Conservation (phyloP, 2,113 vertebrate genomes). For the Onychostoma macrolepis region DNA sequence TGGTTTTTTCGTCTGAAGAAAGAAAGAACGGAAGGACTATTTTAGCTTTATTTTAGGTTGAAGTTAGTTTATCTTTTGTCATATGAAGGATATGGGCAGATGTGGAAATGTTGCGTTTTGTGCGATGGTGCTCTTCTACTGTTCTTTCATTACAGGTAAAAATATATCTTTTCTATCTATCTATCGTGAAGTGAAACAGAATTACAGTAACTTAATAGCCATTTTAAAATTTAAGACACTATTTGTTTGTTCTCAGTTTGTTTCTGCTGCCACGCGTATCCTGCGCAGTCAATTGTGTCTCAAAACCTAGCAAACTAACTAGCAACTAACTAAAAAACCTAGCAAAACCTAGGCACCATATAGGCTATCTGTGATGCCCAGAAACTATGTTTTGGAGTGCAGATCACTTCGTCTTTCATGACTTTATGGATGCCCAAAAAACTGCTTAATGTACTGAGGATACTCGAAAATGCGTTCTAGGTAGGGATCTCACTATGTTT, state of each 20-base stretch:
- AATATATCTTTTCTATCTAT: neutral
- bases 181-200: neutral
- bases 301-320: neutral
- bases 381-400: neutral
- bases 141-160: constrained; percentile 62
- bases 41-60: neutral
- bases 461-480: neutral
- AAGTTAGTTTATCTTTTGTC: neutral
- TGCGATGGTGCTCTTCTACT: constrained; percentile 62
- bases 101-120: constrained; percentile 63
- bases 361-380: neutral
- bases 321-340: neutral
- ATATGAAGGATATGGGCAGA: constrained; percentile 64
- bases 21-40: neutral
- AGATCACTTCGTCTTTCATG: neutral
- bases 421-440: neutral
- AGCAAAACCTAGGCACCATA: neutral
- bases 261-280: constrained; percentile 23
- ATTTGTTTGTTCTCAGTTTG: neutral
- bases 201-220: neutral
- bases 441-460: neutral
- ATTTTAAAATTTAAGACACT: neutral
- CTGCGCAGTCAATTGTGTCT: neutral
- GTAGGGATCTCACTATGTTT: constrained; percentile 8
- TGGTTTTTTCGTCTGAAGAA: neutral